Base-by-base conservation (phyloP, 1,140 invertebrate genomes). In the Diplogasteroides magnus region DNA sequence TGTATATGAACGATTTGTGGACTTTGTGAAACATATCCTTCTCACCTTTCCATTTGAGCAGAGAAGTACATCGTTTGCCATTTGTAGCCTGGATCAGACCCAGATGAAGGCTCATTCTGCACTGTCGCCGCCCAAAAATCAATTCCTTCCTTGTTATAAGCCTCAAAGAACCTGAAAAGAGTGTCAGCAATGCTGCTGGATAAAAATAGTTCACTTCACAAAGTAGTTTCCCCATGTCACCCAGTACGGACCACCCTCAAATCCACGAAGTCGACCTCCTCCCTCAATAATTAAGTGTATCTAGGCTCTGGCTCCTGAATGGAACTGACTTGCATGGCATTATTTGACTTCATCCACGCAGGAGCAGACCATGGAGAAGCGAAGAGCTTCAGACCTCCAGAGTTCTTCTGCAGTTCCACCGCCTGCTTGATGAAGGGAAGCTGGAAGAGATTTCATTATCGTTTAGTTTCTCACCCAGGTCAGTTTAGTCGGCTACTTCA, bases 341-440 rank as follows among this genome's bases (percentile, higher is more conserved):
- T 85, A 77, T 90, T 91, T 0, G 88, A 89, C 84, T 95, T 95
- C 92, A 95, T 94, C 92, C 92, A 95, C 1, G 85, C 81, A 0
- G 93, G 93, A 0, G 92, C 87, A 67, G 88, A 89, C 92, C 92
- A 94, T 0, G 90, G 87, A 6, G 88, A 86, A 0, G 86, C 87
- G 68, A 92, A 83, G 1, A 91, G 82, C 69, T 85, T 74, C 77
- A 87, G 71, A 61, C 82, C 72, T 57, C 83, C 73, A 80, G 74
- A 14, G 88, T 88, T 71, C n/a, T 77, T 67, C 61, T 78, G 84
- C 37, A 88, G 61, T 14, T 77, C 67, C 37, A 80, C 73, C 14
- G 88, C 88, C 72, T 81, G 70, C 68, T 87, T 82, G 27, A 91
- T 87, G 59, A 87, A 83, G 0, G 90, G 89, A 72, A 91, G 88